Evolutionary conservation across 2,888 invertebrate genomes (phyloP).

Genomic region (Xylota segnis): DNA sequence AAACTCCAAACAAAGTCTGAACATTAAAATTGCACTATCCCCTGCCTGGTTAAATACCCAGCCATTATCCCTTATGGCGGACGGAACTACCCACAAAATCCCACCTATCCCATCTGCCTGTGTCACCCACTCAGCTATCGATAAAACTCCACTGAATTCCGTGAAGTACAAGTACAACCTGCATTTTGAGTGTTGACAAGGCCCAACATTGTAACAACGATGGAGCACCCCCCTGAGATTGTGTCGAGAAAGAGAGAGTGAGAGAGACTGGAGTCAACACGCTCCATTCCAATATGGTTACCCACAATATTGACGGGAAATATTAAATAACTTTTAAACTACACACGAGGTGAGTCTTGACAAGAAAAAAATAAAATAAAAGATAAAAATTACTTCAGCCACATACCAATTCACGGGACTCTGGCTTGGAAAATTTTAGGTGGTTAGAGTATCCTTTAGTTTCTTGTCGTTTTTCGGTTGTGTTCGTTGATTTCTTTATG

Average conservation of each 20-base stretch:
- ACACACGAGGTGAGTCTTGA: background rate
- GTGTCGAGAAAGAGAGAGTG: too few relatives aligned
- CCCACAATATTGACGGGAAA: constrained; percentile 46
- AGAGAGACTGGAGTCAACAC: too few relatives aligned
- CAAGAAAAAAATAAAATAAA: too few relatives aligned
- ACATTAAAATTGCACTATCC: constrained; percentile 49
- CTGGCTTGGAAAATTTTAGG: too few relatives aligned
- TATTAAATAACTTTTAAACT: constrained; percentile 37
- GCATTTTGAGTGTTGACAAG: constrained; percentile 33
- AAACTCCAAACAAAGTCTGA: constrained; percentile 43
- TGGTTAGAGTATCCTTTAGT: too few relatives aligned
- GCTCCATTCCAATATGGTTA: too few relatives aligned
- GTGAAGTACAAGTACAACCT: background rate
- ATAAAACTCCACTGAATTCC: constrained; percentile 33
- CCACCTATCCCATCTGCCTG: background rate
- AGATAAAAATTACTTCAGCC: too few relatives aligned
- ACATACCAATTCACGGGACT: too few relatives aligned
- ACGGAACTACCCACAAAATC: background rate
- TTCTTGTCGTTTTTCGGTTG: too few relatives aligned
- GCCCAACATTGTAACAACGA: constrained; percentile 23
- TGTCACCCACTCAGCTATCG: constrained; percentile 32
- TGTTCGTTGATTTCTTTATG: too few relatives aligned
- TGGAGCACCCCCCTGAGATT: background rate
- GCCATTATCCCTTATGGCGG: background rate
- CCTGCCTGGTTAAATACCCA: too few relatives aligned